Base-by-base conservation (phyloP, 2,888 invertebrate genomes). In the Sisyra terminalis region DNA sequence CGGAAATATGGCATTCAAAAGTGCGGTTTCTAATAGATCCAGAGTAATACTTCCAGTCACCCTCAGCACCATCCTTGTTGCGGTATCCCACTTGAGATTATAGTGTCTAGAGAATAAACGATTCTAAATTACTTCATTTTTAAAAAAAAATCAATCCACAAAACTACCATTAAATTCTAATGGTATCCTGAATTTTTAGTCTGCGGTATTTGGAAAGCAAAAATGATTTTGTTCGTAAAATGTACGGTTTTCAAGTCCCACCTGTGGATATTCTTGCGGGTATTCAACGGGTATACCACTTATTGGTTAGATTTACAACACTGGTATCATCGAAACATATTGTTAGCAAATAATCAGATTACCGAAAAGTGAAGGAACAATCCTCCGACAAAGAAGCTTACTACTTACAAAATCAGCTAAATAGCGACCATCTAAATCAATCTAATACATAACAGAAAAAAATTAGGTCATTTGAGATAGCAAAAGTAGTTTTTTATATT, bases 101-200 rank as follows among this genome's bases (percentile, higher is more conserved):
- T 43, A 92, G 67, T 5, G 86, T 85, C 14, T 90, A 58, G 45
- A 73, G 72, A 17, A 77, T 77, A 24, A 73, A 71, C 1, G 77
- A 71, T 45, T 74, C 71, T 56, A 61, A 59, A 71, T 67, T 53
- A 75, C 67, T 51, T 74, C 70, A 1, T 70, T 66, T 52, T 77
- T 75, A 55, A 85, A 18, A 74, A 70, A 45, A 96, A 77, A 49
- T 96, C 90, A 29, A 92, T 66, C 59, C 87, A 82, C 15, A 98
- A 64, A 14, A 97, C 82, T 3, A 92, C 93, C 44, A 97, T 85
- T 46, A 98, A 69, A 64, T 89, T 93, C 62, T 97, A 96, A 60
- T 97, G 96, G 96, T 94, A 97, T 49, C 96, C 74, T 1, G 93
- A 90, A 44, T 80, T 80, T 39, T 83, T 71, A 0, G 86, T 83